A percentile compares a stretch with the other conserved stretches of the same genome.
These are phyloP conservation scores for Excalfactoria chinensis DNA, from an alignment of 2,113 vertebrate species.

Conservation along the genomic window DNA sequence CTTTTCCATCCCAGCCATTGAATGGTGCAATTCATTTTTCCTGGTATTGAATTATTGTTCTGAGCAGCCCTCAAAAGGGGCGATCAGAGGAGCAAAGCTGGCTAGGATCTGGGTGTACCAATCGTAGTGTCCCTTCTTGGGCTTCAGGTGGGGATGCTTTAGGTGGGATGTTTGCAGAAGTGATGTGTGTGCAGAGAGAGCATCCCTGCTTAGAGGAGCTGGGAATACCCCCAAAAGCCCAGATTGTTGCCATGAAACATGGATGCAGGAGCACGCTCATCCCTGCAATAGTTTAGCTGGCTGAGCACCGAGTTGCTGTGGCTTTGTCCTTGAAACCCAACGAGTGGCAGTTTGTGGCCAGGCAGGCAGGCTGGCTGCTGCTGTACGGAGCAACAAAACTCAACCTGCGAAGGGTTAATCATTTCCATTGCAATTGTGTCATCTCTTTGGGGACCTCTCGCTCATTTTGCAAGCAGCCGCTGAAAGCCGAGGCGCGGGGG, in stretches of 20 bases:
- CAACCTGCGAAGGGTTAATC: slow-evolving; percentile 65
- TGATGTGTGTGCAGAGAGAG: fast-evolving
- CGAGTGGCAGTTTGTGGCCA: background rate
- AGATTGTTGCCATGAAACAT: background rate
- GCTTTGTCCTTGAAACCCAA: slow-evolving; percentile 57
- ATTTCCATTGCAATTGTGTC: slow-evolving; percentile 76
- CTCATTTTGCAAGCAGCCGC: slow-evolving; percentile 69
- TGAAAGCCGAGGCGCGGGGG: slow-evolving; percentile 66
- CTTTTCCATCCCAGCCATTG: background rate
- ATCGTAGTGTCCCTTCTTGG: background rate
- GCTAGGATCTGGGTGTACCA: background rate
- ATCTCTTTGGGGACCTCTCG: slow-evolving; percentile 80
- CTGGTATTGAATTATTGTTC: background rate
- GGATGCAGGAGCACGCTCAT: background rate
- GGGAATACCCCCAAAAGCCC: background rate
- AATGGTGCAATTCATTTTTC: slow-evolving; percentile 26
- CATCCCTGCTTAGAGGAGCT: background rate
- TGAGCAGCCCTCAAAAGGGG: background rate
- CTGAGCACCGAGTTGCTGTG: background rate
- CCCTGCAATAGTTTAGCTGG: background rate
- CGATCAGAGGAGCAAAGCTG: fast-evolving
- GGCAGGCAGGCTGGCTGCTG: background rate
- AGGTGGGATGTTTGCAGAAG: background rate
- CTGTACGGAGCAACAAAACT: background rate
- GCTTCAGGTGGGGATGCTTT: background rate